phyloP scores from a whole-genome alignment of 2,888 invertebrate genomes.

The Eulithis testata region DNA sequence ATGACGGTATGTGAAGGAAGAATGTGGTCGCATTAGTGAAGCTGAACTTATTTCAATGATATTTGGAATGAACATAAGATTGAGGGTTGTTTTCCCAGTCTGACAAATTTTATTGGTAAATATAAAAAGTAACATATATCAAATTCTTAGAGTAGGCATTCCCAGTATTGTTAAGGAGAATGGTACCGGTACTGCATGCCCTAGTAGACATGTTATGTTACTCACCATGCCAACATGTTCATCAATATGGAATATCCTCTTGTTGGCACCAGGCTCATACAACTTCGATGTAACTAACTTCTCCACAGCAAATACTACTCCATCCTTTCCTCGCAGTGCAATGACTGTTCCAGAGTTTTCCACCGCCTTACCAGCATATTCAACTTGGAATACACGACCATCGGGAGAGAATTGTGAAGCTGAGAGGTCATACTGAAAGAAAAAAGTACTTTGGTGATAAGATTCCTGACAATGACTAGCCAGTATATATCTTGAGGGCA shows the following conservation, averaged over 20 bases:
- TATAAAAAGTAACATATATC: no score
- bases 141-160: no score
- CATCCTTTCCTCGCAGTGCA: constrained; percentile 97
- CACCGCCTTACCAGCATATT: constrained; percentile 99
- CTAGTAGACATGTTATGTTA: constrained; percentile 13
- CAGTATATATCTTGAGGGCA: neutral
- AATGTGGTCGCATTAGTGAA: no score
- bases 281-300: constrained; percentile 97
- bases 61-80: no score
- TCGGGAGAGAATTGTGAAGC: constrained; percentile 99
- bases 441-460: neutral
- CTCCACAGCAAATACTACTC: constrained; percentile 98
- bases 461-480: neutral
- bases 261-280: constrained; percentile 96
- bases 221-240: constrained; percentile 96
- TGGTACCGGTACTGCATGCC: no score
- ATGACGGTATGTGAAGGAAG: no score
- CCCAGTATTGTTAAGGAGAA: no score
- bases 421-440: constrained; percentile 97
- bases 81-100: no score
- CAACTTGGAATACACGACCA: constrained; percentile 99
- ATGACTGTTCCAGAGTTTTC: constrained; percentile 99
- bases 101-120: no score
- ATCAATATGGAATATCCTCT: constrained; percentile 96
- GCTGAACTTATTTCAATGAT: no score